A percentile compares a stretch with the other conserved stretches of the same genome.
phyloP scores from a whole-genome alignment of 2,888 invertebrate genomes.

The Mechanitis mazaeus region DNA sequence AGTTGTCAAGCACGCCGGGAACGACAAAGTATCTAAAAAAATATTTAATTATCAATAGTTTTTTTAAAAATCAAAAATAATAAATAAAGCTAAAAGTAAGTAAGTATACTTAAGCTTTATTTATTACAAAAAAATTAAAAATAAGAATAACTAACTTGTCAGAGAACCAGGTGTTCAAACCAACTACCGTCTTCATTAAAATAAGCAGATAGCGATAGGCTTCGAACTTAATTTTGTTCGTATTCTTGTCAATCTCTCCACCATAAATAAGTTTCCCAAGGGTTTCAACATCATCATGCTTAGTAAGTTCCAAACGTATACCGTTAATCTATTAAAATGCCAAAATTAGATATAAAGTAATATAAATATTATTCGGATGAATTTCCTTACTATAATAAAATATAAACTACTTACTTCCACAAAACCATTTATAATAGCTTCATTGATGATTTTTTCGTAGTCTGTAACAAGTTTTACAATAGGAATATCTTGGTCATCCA shows the following conservation, averaged over 20 bases:
- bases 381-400: not conserved
- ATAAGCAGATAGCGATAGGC: slow-evolving; percentile 77
- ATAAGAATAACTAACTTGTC: slow-evolving; percentile 50
- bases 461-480: slow-evolving; percentile 49
- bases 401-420: slow-evolving; percentile 47
- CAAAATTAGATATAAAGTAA: not conserved
- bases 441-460: slow-evolving; percentile 74
- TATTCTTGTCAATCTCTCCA: slow-evolving; percentile 52
- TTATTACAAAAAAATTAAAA: too few relatives aligned
- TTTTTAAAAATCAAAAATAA: too few relatives aligned
- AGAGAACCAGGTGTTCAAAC: slow-evolving; percentile 49
- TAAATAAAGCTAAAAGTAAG: too few relatives aligned
- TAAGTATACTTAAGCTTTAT: too few relatives aligned
- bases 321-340: slow-evolving; percentile 52
- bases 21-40: slow-evolving; percentile 63
- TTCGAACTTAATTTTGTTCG: slow-evolving; percentile 47
- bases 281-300: slow-evolving; percentile 68
- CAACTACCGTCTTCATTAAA: slow-evolving; percentile 68
- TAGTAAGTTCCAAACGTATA: slow-evolving; percentile 51
- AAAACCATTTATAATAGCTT: slow-evolving; percentile 76
- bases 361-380: not conserved
- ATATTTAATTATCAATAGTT: slow-evolving; percentile 22
- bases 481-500: slow-evolving; percentile 47
- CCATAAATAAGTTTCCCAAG: slow-evolving; percentile 74
- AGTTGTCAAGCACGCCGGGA: slow-evolving; percentile 78